Percentiles rank a stretch among this genome's conserved stretches.
Conservation (phyloP, 2,113 vertebrate genomes). For the Brachionichthys hirsutus region DNA sequence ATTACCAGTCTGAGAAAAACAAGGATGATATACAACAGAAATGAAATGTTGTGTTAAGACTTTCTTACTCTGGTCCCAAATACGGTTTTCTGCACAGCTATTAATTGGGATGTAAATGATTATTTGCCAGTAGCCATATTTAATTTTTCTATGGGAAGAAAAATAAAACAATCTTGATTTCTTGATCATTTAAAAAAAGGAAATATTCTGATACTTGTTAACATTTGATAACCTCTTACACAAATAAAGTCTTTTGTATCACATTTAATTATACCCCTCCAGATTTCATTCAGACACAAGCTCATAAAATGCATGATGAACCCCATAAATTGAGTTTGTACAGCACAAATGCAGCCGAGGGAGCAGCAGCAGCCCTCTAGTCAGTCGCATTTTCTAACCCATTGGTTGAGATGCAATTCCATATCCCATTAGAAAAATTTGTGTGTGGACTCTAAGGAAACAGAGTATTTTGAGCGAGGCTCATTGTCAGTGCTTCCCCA, state of each 20-base stretch:
- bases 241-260: constrained; percentile 55
- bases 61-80: not conserved
- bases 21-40: not conserved
- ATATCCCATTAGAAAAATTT: constrained; percentile 58
- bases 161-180: no score
- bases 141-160: no score
- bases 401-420: constrained; percentile 54
- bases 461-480: constrained; percentile 36
- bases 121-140: no score
- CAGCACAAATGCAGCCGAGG: constrained; percentile 56
- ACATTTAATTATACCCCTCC: constrained; percentile 53
- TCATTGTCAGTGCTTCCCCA: constrained; percentile 55
- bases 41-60: constrained; percentile 21
- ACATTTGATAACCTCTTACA: constrained; percentile 52
- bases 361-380: constrained; percentile 50
- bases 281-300: constrained; percentile 50
- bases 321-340: constrained; percentile 60
- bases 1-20: constrained; percentile 8
- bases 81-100: no score
- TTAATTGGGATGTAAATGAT: no score
- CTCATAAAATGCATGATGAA: constrained; percentile 59
- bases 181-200: no score
- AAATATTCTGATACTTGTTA: constrained; percentile 17
- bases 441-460: constrained; percentile 51
- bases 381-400: constrained; percentile 60